Percentiles rank a stretch among this genome's conserved stretches.
Conservation (phyloP, 2,888 invertebrate genomes). For the Hypomecis atomaria region DNA sequence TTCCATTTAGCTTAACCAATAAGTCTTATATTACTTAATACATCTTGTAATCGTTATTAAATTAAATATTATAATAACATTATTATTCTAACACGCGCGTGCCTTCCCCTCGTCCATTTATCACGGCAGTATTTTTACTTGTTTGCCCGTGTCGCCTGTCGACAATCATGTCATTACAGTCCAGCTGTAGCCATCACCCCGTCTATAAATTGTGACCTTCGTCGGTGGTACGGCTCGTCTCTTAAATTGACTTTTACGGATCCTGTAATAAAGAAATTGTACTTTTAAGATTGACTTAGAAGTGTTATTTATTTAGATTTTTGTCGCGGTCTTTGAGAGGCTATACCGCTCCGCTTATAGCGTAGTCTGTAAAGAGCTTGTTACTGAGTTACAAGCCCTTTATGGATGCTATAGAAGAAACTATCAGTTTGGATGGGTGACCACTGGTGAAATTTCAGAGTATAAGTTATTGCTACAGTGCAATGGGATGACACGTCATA, state of each 20-base stretch:
- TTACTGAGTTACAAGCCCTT: background rate
- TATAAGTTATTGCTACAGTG: too few species aligned
- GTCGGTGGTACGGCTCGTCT: slow-evolving; percentile 71
- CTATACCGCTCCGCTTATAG: too few species aligned
- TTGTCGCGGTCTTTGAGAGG: too few species aligned
- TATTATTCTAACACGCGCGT: too few species aligned
- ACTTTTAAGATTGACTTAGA: background rate
- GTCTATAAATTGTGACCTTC: slow-evolving; percentile 81
- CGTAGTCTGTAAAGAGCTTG: background rate
- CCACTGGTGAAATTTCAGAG: too few species aligned
- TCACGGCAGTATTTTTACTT: slow-evolving; percentile 79
- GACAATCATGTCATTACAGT: slow-evolving; percentile 82
- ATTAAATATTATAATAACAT: too few species aligned
- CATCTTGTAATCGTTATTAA: too few species aligned
- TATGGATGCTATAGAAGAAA: too few species aligned
- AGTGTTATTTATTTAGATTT: background rate
- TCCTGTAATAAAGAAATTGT: slow-evolving; percentile 27
- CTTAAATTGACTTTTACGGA: slow-evolving; percentile 76
- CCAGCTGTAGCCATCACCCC: slow-evolving; percentile 72
- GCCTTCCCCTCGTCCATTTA: slow-evolving; percentile 70
- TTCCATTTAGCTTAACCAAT: too few species aligned
- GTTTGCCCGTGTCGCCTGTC: slow-evolving; percentile 77
- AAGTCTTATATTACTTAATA: too few species aligned
- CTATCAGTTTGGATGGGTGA: too few species aligned
- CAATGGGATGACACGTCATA: too few species aligned